A percentile compares a stretch with the other conserved stretches of the same genome.
Evolutionary conservation across 2,888 invertebrate genomes (phyloP).

Genomic region (Pseudococcus jackbeardsleyi): DNA sequence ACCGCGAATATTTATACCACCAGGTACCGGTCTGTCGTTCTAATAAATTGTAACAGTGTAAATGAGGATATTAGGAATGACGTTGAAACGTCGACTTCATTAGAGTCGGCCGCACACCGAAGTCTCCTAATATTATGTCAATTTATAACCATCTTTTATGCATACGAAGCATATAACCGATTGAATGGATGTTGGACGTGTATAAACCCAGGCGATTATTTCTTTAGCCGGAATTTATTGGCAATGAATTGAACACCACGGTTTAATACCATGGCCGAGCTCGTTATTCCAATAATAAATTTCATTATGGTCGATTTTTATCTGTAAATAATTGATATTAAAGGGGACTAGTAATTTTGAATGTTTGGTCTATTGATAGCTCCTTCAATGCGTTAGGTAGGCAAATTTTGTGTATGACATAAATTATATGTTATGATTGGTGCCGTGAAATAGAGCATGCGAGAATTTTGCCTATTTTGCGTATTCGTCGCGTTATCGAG

Average conservation of each 20-base stretch:
- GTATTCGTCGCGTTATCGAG: no score
- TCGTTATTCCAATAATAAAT: not conserved
- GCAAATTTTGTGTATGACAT: not conserved
- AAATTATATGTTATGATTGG: no score
- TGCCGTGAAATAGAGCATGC: no score
- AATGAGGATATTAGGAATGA: conserved; percentile 2
- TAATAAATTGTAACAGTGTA: conserved; percentile 21
- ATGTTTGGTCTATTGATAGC: not conserved
- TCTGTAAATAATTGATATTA: not conserved
- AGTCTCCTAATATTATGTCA: not conserved
- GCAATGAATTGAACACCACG: not conserved
- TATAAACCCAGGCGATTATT: not conserved
- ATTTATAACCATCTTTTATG: conserved; percentile 18
- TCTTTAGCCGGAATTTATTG: not conserved
- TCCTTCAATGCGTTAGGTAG: not conserved
- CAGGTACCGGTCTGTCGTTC: not conserved
- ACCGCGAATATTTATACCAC: conserved; percentile 48
- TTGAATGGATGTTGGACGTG: not conserved
- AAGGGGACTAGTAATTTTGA: not conserved
- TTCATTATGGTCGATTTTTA: not conserved
- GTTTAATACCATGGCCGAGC: not conserved
- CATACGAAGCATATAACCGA: not conserved
- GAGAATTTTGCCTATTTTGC: no score
- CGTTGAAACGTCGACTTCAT: conserved; percentile 42
- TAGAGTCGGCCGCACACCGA: conserved; percentile 17